These are phyloP conservation scores for Pocillopora verrucosa DNA, from an alignment of 64 coral and sea anemone genomes.

Conservation along the genomic window DNA sequence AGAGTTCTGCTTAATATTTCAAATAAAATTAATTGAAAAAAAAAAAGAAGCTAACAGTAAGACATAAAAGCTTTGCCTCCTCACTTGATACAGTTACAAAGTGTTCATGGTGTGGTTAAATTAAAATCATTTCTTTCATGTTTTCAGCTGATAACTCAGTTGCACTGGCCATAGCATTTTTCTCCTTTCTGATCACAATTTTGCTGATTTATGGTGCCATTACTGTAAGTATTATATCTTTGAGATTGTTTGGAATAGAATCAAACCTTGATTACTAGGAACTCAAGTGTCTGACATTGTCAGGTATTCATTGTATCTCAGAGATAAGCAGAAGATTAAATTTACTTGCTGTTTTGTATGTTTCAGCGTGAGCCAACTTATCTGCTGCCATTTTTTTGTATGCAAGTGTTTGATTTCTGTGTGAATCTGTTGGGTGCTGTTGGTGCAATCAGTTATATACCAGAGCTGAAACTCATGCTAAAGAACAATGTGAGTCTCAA, in stretches of 20 bases:
- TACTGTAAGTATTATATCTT: slow-evolving; percentile 56
- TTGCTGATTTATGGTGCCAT: slow-evolving; percentile 97
- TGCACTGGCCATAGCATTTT: slow-evolving; percentile 93
- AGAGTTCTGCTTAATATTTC: too few relatives aligned
- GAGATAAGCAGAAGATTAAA: too few relatives aligned
- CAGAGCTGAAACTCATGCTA: slow-evolving; percentile 77
- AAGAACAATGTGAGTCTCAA: slow-evolving; percentile 79
- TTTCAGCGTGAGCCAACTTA: slow-evolving; percentile 92
- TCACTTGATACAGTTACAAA: not conserved
- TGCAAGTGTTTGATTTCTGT: slow-evolving; percentile 99
- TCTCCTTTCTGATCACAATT: slow-evolving; percentile 86
- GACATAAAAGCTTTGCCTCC: not conserved
- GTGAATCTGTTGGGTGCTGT: slow-evolving; percentile 86
- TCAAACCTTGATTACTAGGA: not conserved
- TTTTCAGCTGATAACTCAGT: slow-evolving; percentile 94
- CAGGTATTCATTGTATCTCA: too few relatives aligned
- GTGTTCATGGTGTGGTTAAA: not conserved
- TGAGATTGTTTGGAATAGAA: not conserved
- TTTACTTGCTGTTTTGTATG: slow-evolving; percentile 4
- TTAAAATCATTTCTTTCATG: not conserved
- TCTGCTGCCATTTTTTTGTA: slow-evolving; percentile 93
- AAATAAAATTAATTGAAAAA: too few relatives aligned
- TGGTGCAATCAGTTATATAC: slow-evolving; percentile 92
- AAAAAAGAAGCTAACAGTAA: too few relatives aligned
- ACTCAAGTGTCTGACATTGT: not conserved